phyloP scores from a whole-genome alignment of 2,113 vertebrate genomes.

The Varanus komodoensis region DNA sequence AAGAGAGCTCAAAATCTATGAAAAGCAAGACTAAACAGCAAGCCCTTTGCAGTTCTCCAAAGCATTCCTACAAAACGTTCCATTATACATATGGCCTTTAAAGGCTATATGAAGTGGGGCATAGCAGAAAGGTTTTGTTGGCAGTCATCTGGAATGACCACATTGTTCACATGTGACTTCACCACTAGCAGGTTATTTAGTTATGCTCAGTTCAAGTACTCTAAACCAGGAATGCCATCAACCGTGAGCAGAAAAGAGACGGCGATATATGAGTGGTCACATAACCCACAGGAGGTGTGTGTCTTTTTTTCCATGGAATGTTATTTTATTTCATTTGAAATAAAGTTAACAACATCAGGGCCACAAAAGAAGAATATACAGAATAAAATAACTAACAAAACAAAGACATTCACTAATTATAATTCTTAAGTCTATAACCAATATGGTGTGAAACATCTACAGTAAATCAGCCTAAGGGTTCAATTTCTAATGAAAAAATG shows the following conservation, averaged over 20 bases:
- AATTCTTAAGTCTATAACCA: no score
- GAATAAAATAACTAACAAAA: no score
- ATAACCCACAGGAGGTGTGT: background rate
- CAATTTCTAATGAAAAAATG: no score
- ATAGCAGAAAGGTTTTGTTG: conserved; percentile 13
- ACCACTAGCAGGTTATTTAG: background rate
- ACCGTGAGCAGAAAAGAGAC: background rate
- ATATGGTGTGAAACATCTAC: no score
- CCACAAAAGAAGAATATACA: no score
- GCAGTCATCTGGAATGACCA: conserved; percentile 6
- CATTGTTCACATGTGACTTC: conserved; percentile 14
- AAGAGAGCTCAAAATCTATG: background rate
- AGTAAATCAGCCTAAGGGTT: no score
- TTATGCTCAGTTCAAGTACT: background rate
- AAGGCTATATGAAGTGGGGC: conserved; percentile 22
- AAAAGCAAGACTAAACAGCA: background rate
- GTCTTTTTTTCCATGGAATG: background rate
- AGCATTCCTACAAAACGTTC: background rate
- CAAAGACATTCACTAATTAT: no score
- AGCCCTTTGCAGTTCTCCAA: background rate
- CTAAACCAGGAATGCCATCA: background rate
- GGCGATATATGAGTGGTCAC: background rate
- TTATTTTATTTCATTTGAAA: background rate
- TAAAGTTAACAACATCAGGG: no score
- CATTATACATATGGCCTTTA: conserved; percentile 1